Conservation (phyloP, 2,113 vertebrate species). For the Caloenas nicobarica region DNA sequence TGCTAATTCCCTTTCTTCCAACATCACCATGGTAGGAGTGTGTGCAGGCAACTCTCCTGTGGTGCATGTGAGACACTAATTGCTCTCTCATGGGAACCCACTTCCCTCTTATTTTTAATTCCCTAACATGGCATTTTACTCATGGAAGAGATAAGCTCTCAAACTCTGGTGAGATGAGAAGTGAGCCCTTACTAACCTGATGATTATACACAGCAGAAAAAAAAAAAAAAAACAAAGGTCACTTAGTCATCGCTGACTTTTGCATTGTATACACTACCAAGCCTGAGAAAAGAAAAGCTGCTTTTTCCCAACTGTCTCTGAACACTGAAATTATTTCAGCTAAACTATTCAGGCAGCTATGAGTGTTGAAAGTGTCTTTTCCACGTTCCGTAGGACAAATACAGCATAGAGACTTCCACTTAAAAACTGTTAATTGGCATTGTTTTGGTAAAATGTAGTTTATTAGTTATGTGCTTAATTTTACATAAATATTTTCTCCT, state of each 20-base stretch:
- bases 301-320: background rate
- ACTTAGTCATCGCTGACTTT: background rate
- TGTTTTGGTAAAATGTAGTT: background rate
- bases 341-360: background rate
- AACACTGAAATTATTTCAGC: background rate
- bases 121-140: background rate
- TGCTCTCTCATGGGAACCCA: background rate
- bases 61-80: background rate
- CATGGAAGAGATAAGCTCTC: background rate
- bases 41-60: background rate
- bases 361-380: background rate
- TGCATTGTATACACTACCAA: background rate
- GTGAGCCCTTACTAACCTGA: background rate
- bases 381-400: background rate
- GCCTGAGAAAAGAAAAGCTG: background rate
- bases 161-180: background rate
- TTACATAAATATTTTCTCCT: background rate
- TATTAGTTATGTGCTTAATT: background rate
- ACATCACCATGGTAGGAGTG: too few species aligned
- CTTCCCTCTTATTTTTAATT: background rate
- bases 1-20: background rate
- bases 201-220: background rate
- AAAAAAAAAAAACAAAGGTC: background rate
- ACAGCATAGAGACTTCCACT: rapidly evolving
- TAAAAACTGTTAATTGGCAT: background rate